These are phyloP conservation scores for Oryctes rhinoceros DNA, from an alignment of 1,140 invertebrate species.

Conservation along the genomic window DNA sequence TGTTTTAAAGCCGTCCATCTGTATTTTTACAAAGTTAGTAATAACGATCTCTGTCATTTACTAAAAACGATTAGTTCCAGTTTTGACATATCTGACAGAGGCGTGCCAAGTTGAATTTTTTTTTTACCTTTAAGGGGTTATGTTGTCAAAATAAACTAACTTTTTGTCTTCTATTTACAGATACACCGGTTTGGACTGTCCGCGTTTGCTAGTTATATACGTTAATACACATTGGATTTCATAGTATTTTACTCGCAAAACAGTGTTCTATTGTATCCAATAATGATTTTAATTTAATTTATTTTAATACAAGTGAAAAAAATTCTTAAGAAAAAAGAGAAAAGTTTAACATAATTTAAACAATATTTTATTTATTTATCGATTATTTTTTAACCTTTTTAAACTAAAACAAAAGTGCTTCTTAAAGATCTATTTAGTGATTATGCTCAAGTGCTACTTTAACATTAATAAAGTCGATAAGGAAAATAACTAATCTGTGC, in stretches of 20 bases:
- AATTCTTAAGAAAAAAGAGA: background rate
- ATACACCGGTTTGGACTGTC: slow-evolving; percentile 19
- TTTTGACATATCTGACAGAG: slow-evolving; percentile 44
- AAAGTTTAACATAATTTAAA: background rate
- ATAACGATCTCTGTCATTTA: background rate
- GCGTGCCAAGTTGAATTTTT: slow-evolving; percentile 38
- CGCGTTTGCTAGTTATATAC: background rate
- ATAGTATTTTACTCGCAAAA: background rate
- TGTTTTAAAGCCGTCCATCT: background rate
- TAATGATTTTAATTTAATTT: slow-evolving; percentile 11
- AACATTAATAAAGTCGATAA: background rate
- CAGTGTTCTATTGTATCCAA: slow-evolving; percentile 18
- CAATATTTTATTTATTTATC: slow-evolving; percentile 35
- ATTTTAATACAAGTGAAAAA: background rate
- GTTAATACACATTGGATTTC: background rate
- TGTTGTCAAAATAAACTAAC: slow-evolving; percentile 36
- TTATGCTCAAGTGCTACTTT: slow-evolving; percentile 18
- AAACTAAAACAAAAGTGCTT: background rate
- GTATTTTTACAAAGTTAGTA: background rate
- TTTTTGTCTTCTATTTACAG: slow-evolving; percentile 42
- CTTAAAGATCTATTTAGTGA: background rate
- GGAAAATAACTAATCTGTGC: slow-evolving; percentile 1
- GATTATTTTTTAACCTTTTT: background rate
- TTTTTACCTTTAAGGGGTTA: background rate
- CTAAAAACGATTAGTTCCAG: slow-evolving; percentile 10